Percentiles rank a stretch among this genome's conserved stretches.
phyloP scores from a whole-genome alignment of 2,888 invertebrate genomes.

The Leptinotarsa haldemani region DNA sequence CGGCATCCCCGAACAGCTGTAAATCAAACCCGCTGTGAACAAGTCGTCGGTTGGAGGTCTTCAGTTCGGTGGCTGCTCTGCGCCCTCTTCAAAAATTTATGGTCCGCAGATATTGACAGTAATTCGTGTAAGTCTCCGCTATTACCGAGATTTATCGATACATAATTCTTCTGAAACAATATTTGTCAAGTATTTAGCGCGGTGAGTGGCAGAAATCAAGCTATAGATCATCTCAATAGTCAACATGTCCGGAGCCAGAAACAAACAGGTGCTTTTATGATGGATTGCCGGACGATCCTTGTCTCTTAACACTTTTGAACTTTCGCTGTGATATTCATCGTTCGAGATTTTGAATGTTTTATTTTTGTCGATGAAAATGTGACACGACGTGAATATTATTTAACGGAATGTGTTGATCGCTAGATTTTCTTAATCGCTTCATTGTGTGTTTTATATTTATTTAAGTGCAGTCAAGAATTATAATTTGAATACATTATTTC shows the following conservation, averaged over 20 bases:
- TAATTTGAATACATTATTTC: too few species aligned
- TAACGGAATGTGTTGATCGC: too few species aligned
- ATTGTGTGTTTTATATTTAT: too few species aligned
- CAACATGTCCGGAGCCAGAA: conserved; percentile 62
- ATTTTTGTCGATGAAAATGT: neutral
- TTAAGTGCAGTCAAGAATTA: too few species aligned
- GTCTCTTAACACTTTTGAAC: conserved; percentile 15
- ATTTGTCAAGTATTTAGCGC: conserved; percentile 63
- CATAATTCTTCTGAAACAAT: conserved; percentile 65
- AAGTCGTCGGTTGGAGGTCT: conserved; percentile 41
- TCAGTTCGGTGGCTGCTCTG: conserved; percentile 43
- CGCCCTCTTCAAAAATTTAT: conserved; percentile 58
- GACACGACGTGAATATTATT: too few species aligned
- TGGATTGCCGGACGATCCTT: conserved; percentile 56
- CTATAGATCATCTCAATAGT: conserved; percentile 64
- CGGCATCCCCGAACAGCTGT: conserved; percentile 49
- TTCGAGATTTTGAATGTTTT: neutral
- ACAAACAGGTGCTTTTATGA: conserved; percentile 64
- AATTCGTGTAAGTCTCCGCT: conserved; percentile 62
- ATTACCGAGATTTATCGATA: conserved; percentile 65
- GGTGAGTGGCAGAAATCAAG: conserved; percentile 63
- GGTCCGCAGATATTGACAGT: conserved; percentile 63
- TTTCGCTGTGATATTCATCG: conserved; percentile 9
- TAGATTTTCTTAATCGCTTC: too few species aligned
- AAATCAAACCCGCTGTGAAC: conserved; percentile 51